These are phyloP conservation scores for Adrianichthys oophorus DNA, from an alignment of 2,797 vertebrate genomes.

Conservation along the genomic window DNA sequence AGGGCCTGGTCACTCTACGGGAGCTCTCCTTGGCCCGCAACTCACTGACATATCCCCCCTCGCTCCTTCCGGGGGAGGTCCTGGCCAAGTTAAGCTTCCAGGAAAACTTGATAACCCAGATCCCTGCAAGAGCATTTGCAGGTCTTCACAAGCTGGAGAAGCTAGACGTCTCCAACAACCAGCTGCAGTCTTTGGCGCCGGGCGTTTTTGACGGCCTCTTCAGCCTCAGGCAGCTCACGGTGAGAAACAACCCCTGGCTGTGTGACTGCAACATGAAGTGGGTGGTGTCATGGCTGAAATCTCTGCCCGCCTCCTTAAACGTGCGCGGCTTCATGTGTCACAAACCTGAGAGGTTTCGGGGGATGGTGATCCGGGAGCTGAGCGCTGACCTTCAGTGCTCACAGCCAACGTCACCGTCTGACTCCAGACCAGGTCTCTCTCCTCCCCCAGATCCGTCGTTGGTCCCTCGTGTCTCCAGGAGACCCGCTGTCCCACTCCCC, in stretches of 20 bases:
- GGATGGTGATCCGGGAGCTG: slow-evolving; percentile 95
- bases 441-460: slow-evolving; percentile 43
- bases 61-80: slow-evolving; percentile 84
- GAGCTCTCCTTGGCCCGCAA: slow-evolving; percentile 92
- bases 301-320: slow-evolving; percentile 87
- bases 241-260: slow-evolving; percentile 93
- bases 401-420: slow-evolving; percentile 51
- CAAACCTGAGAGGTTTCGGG: slow-evolving; percentile 89
- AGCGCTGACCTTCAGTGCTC: slow-evolving; percentile 89
- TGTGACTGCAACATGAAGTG: slow-evolving; percentile 93
- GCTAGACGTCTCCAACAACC: slow-evolving; percentile 94
- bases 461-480: slow-evolving; percentile 22
- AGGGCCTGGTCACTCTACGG: slow-evolving; percentile 86
- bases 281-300: slow-evolving; percentile 92
- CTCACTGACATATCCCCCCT: slow-evolving; percentile 87
- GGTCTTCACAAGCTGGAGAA: slow-evolving; percentile 87
- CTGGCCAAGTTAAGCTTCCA: slow-evolving; percentile 90
- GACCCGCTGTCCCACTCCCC: slow-evolving; percentile 51
- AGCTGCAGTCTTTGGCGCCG: slow-evolving; percentile 84
- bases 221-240: slow-evolving; percentile 90
- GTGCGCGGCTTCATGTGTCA: slow-evolving; percentile 96
- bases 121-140: slow-evolving; percentile 86
- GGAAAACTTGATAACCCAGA: slow-evolving; percentile 92
- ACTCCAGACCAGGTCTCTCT: slow-evolving; percentile 43
- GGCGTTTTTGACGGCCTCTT: slow-evolving; percentile 89